Percentiles rank a stretch among this genome's conserved stretches.
Evolutionary conservation across 2,797 vertebrate species (phyloP).

Genomic region (Enteromius anoplus): DNA sequence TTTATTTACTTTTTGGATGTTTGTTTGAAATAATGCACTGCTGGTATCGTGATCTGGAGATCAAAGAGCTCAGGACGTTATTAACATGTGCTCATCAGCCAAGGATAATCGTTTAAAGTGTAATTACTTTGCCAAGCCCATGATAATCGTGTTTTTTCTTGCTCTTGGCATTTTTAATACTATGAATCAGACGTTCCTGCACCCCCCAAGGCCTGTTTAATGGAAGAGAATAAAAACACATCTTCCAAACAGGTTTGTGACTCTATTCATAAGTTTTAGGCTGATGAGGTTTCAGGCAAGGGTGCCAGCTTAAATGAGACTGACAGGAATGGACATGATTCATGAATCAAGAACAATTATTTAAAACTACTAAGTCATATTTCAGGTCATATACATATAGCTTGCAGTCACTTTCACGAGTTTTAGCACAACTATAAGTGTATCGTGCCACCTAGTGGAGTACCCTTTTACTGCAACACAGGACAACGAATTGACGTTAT

Average conservation of each 20-base stretch:
- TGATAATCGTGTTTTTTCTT: slow-evolving; percentile 36
- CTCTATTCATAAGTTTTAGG: neutral
- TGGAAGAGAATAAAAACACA: neutral
- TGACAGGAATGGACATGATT: neutral
- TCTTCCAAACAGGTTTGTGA: neutral
- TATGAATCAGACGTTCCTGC: slow-evolving; percentile 18
- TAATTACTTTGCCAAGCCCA: slow-evolving; percentile 51
- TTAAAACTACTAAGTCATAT: neutral
- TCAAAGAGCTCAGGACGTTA: slow-evolving; percentile 51
- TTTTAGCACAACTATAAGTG: neutral
- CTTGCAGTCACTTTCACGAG: neutral
- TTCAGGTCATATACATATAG: no score
- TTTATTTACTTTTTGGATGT: slow-evolving; percentile 60
- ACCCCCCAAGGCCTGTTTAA: slow-evolving; percentile 6
- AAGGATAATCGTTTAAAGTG: slow-evolving; percentile 49
- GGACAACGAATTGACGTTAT: neutral
- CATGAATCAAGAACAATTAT: neutral
- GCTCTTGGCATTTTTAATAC: slow-evolving; percentile 30
- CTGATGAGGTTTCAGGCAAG: neutral
- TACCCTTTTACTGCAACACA: neutral
- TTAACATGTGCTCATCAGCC: slow-evolving; percentile 49
- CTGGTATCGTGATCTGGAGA: slow-evolving; percentile 49
- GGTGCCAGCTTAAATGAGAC: neutral
- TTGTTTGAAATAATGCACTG: slow-evolving; percentile 54
- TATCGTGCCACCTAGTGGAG: slow-evolving; percentile 15